Base-by-base conservation (phyloP, 2,888 invertebrate species). In the Deilephila porcellus region DNA sequence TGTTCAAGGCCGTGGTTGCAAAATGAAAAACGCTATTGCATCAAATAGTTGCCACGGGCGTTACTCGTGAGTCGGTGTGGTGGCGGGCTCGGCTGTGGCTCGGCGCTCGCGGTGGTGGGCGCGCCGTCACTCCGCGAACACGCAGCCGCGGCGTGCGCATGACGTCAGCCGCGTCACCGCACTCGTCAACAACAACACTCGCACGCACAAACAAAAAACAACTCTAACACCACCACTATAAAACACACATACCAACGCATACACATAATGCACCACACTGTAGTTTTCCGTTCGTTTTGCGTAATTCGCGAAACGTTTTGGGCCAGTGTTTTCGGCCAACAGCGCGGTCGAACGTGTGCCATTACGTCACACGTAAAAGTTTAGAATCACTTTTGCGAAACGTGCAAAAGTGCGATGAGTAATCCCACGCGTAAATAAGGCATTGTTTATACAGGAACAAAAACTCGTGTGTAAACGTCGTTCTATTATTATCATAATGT, bases 121-220 rank as follows among this genome's bases (percentile, higher is more conserved):
- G 89, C 90, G 91, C 73, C 70, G 73, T 87, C 91, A 85, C 84
- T 77, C 83, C 70, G 14, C 80, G 80, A 81, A 73, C 92, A 92
- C 89, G 92, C 89, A 76, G 75, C 70, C 78, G 70, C 73, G 59
- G 89, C 92, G 90, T 93, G 92, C 75, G 75, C 73, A 76, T 90
- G 90, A 92, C 93, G 93, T 92, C 91, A 91, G 45, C 80, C 84
- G 83, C 93, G 93, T 93, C 93, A 93, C 80, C 45, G 72, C 76
- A 74, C 60, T 14, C 60, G 82, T 84, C 83, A 84, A 85, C 87
- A 86, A 71, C 77, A 71, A 71, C 77, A 77, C 59, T 6, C 64
- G 20, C 62, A 70, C 53, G 64, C 32, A 25, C 29, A 70, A 14
- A 45, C 71, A 37, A 71, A 73, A 60, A 73, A 19, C 74, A 77